Evolutionary conservation across 2,888 invertebrate genomes (phyloP).

Genomic region (Hydropsyche betteni): DNA sequence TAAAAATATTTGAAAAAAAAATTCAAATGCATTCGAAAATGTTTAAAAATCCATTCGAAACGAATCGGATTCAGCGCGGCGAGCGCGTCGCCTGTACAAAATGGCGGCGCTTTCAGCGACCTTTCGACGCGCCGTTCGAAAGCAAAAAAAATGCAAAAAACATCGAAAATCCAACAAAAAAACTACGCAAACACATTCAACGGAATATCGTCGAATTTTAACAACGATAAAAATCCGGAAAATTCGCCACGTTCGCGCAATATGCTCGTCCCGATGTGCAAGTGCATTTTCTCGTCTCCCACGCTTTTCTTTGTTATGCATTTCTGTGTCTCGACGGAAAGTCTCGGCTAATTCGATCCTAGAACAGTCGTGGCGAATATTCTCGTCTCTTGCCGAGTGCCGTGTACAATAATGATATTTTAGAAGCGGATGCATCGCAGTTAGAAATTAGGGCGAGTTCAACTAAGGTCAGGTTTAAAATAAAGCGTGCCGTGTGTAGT

Average conservation of each 20-base stretch:
- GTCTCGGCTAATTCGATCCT: constrained; percentile 14
- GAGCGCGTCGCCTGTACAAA: not conserved
- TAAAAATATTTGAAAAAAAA: too few relatives aligned
- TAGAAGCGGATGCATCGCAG: constrained; percentile 42
- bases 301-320: too few relatives aligned
- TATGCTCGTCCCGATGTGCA: too few relatives aligned
- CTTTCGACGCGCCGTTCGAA: not conserved
- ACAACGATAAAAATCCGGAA: too few relatives aligned
- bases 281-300: too few relatives aligned
- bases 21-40: too few relatives aligned
- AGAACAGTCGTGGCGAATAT: constrained; percentile 6
- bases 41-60: not conserved
- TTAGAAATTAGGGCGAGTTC: constrained; percentile 46
- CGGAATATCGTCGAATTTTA: too few relatives aligned
- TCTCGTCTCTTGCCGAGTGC: not conserved
- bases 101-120: constrained; percentile 13
- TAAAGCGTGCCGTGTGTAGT: constrained; percentile 4
- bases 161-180: too few relatives aligned
- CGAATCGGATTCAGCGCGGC: not conserved
- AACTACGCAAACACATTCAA: too few relatives aligned
- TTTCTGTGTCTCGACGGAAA: too few relatives aligned
- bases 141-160: too few relatives aligned
- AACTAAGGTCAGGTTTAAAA: constrained; percentile 42
- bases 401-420: constrained; percentile 20
- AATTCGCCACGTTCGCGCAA: too few relatives aligned